Evolutionary conservation across 2,797 vertebrate genomes (phyloP), one percentile per base, ranked within the genome.

Genomic region (Erethizon dorsatum): DNA sequence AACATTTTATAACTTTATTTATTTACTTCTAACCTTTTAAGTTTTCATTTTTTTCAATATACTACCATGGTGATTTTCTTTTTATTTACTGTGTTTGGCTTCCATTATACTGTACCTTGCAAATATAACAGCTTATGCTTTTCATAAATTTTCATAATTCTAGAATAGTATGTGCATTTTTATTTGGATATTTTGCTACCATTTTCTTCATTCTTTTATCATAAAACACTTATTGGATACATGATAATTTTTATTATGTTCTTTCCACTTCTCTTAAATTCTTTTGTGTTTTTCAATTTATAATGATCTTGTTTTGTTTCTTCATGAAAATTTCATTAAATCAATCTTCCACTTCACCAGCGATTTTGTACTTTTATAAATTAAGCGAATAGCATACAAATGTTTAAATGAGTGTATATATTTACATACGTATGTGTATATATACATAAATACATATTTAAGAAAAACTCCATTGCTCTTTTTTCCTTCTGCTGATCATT

Each of bases 41-140:
- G 1, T 88, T 88, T 78, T 73, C 1, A 47, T 89, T 97, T 78
- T 73, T 6, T 83, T 95, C 59, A 61, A 8, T 83, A 22, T 89
- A 86, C 61, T n/a, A 47, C 45, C 47, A 47, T 3, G 13, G 3
- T 79, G 14, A 2, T 57, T 83, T 79, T 5, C 3, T 33, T 65
- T 69, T 63, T 41, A n/a, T n/a, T 67, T n/a, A 67, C 33, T 67
- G 31, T 67, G 63, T 65, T 65, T 65, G 63, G 28, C 33, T 1
- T 33, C 13, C 33, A 67, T n/a, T 67, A 67, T 33, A n/a, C 5
- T 17, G 63, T 33, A n/a, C 4, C 33, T 67, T 77, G 10, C 26
- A 63, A 82, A 65, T 71, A 12, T 84, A 83, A 96, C 28, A 67
- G 37, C 50, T 50, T 56, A 65, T 47, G 17, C 2, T 47, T 94